Conservation (phyloP, 2,888 invertebrate genomes). For the Disparrhopalites patrizii region DNA sequence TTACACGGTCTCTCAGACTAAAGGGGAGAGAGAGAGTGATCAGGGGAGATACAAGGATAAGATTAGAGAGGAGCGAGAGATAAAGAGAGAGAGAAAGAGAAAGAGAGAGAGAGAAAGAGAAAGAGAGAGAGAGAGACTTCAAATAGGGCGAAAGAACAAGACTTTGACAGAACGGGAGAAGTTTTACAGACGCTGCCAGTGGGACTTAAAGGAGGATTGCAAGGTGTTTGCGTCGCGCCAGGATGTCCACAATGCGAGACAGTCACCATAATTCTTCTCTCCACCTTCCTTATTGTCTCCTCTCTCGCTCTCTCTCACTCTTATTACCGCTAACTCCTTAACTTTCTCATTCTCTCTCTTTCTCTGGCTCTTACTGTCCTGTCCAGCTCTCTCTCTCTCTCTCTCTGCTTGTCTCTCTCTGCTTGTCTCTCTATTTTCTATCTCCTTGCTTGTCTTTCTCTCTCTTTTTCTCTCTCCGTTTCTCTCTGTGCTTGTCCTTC, state of each 20-base stretch:
- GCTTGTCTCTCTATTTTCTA: too few relatives aligned
- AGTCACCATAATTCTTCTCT: conserved; percentile 46
- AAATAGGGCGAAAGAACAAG: conserved; percentile 44
- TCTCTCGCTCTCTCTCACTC: too few relatives aligned
- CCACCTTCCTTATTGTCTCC: conserved; percentile 34
- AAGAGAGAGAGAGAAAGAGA: too few relatives aligned
- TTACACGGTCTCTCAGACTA: conserved; percentile 26
- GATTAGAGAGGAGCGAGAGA: too few relatives aligned
- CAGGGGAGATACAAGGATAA: conserved; percentile 41
- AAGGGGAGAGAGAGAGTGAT: too few relatives aligned
- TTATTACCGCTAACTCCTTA: conserved; percentile 30
- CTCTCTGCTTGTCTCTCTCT: too few relatives aligned
- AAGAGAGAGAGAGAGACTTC: too few relatives aligned
- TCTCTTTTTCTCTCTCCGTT: too few relatives aligned
- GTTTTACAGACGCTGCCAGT: conserved; percentile 9
- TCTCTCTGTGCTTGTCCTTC: too few relatives aligned
- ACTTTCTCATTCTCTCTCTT: neutral
- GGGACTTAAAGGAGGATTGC: conserved; percentile 23
- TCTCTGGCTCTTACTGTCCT: neutral
- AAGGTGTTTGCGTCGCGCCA: conserved; percentile 45
- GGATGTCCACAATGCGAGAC: conserved; percentile 46
- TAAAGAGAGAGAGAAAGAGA: too few relatives aligned
- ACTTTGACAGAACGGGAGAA: conserved; percentile 21
- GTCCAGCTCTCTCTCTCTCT: too few relatives aligned
- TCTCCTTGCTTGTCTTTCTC: too few relatives aligned